These are phyloP conservation scores for Anarrhichthys ocellatus DNA, from an alignment of 2,113 vertebrate genomes.

Conservation along the genomic window DNA sequence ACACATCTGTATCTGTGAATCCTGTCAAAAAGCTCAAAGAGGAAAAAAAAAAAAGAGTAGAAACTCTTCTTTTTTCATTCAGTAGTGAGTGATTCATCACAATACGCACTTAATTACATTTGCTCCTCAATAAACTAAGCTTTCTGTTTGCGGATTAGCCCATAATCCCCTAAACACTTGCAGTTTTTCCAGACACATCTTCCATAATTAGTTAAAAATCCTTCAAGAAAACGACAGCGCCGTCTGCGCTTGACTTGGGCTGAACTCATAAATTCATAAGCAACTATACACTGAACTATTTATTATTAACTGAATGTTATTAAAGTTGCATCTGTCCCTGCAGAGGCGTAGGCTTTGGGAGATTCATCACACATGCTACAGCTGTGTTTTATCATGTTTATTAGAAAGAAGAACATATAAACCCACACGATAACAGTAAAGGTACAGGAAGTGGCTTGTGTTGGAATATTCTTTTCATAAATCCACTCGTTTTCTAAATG, in stretches of 20 bases:
- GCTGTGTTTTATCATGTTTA: neutral
- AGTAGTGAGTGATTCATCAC: slow-evolving; percentile 40
- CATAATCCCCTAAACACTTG: slow-evolving; percentile 58
- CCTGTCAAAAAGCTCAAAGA: slow-evolving; percentile 16
- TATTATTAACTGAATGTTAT: slow-evolving; percentile 37
- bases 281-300: slow-evolving; percentile 30
- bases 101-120: slow-evolving; percentile 64
- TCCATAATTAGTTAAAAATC: slow-evolving; percentile 59
- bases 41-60: neutral
- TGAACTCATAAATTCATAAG: slow-evolving; percentile 47
- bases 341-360: neutral
- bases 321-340: slow-evolving; percentile 37
- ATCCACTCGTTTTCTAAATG: neutral
- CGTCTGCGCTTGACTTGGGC: slow-evolving; percentile 43
- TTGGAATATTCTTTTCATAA: neutral
- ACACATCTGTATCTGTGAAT: slow-evolving; percentile 6
- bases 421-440: neutral
- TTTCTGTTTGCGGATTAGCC: slow-evolving; percentile 71
- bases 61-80: slow-evolving; percentile 6
- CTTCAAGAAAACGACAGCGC: slow-evolving; percentile 48
- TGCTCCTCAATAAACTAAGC: slow-evolving; percentile 51
- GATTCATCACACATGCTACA: neutral
- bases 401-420: neutral
- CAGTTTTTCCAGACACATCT: slow-evolving; percentile 51
- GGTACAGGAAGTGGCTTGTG: too few species aligned